Base-by-base conservation (phyloP, 2,888 invertebrate species). In the Plagodis pulveraria region DNA sequence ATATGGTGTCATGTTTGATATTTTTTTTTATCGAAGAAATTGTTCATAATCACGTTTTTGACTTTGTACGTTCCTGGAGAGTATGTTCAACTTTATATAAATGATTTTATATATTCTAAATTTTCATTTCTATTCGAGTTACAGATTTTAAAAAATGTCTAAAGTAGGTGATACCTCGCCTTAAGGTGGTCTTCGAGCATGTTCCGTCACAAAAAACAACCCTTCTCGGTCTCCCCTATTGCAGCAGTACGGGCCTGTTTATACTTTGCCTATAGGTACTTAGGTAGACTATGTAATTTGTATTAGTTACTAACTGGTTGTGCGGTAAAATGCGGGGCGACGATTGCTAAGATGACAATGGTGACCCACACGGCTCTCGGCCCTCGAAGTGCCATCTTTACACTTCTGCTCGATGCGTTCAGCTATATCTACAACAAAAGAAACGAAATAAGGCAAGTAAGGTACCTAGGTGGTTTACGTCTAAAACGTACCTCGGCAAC, bases 251-350 rank as follows among this genome's bases (percentile, higher is more conserved):
- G n/a, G n/a, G n/a, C n/a, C n/a, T n/a, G n/a, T n/a, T n/a, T n/a
- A n/a, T n/a, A n/a, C n/a, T n/a, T n/a, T 38, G 9, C 7, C 9
- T 9, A 9, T 9, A 9, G 38, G 38, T 8, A 5, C 38, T n/a
- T 6, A 33, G 32, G 1, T 32, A 6, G 44, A 10, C 33, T 5
- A 0, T 41, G 41, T 8, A 5, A 6, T 38, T 34, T n/a, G n/a
- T 33, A n/a, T n/a, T n/a, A 46, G 41, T 32, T 41, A 86, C 89
- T 82, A 66, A 91, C 91, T 70, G 85, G 85, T 76, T 88, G 88
- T 41, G 86, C 84, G 62, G 80, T 78, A 73, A 83, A 81, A 68
- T 79, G 80, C 12, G 84, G 81, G 47, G 78, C 74, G 54, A 81
- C 67, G 56, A 85, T 74, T 52, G 79, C 79, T 62, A 86, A 63